Conservation (phyloP, 2,797 vertebrate species). For the Channa striata region DNA sequence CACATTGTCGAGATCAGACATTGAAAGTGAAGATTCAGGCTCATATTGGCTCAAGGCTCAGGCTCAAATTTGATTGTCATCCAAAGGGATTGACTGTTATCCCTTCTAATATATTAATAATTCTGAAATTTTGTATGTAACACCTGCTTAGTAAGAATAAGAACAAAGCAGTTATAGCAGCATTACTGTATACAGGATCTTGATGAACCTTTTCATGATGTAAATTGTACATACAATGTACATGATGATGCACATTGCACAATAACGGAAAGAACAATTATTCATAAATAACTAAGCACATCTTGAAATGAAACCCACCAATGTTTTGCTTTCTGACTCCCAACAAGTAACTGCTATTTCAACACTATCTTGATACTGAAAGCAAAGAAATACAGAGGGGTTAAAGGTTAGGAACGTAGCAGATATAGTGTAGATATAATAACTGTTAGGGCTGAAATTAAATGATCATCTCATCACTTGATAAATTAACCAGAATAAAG, state of each 20-base stretch:
- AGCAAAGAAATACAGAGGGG: too few species aligned
- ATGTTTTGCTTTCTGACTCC: neutral
- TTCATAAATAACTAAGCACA: neutral
- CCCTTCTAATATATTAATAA: too few species aligned
- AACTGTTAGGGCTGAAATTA: neutral
- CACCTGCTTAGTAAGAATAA: too few species aligned
- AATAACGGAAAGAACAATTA: neutral
- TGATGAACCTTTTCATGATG: conserved; percentile 6
- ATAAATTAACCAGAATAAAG: conserved; percentile 1
- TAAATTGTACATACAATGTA: too few species aligned
- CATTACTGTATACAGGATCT: neutral
- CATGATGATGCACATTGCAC: conserved; percentile 1
- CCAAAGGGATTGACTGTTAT: too few species aligned
- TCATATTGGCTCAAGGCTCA: too few species aligned
- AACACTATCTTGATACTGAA: too few species aligned
- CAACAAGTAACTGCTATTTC: too few species aligned
- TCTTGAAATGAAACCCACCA: neutral
- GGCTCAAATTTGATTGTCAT: too few species aligned
- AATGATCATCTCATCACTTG: conserved; percentile 7
- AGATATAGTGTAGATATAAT: neutral
- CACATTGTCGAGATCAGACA: too few species aligned
- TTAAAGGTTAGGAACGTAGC: neutral
- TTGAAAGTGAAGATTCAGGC: too few species aligned
- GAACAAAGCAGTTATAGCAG: neutral
- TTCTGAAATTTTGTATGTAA: neutral